Evolutionary conservation across 2,797 vertebrate genomes (phyloP).

Genomic region (Pseudochirops corinnae): DNA sequence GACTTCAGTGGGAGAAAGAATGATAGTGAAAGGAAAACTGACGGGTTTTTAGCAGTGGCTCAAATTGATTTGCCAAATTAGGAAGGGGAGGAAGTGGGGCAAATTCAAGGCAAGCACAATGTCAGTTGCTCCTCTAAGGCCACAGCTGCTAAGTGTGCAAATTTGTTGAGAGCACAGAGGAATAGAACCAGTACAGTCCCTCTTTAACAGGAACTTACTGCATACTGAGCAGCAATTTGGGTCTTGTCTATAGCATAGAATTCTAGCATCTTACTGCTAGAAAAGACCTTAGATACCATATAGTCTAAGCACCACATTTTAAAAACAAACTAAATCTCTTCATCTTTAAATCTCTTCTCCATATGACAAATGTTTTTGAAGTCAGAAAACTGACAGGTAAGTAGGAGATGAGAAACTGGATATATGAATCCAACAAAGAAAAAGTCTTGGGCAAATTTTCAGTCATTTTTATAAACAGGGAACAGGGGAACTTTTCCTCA

Average conservation of each 20-base stretch:
- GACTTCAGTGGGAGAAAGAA: not conserved
- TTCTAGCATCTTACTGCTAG: not conserved
- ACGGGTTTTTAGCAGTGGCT: not conserved
- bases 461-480: not conserved
- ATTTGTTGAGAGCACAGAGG: not conserved
- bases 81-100: not conserved
- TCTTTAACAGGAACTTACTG: not conserved
- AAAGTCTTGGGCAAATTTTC: not conserved
- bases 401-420: not conserved
- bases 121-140: not conserved
- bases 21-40: not conserved
- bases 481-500: accelerated
- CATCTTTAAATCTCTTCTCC: not conserved
- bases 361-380: not conserved
- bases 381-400: not conserved
- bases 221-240: not conserved
- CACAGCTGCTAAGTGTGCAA: accelerated
- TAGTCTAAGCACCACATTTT: not conserved
- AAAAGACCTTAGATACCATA: not conserved
- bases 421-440: not conserved
- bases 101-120: not conserved
- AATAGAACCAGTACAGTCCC: not conserved
- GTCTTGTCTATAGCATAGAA: too few species aligned
- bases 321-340: not conserved
- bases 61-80: not conserved